Evolutionary conservation across 2,888 invertebrate species (phyloP).

Genomic region (Thymelicus sylvestris): DNA sequence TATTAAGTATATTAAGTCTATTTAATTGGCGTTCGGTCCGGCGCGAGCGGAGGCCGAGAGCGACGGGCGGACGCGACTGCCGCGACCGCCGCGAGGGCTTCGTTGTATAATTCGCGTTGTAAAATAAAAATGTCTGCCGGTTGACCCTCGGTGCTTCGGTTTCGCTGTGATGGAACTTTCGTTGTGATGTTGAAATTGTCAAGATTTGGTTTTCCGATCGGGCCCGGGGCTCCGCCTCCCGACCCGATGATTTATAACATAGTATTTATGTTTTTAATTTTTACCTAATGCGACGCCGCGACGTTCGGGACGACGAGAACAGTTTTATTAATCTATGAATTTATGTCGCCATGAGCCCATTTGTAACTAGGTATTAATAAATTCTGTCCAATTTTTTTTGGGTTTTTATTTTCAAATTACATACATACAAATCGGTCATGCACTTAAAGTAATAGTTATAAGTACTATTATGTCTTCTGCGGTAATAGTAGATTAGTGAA

Average conservation of each 20-base stretch:
- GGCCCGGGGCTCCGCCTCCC: slow-evolving; percentile 64
- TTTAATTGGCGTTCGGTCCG: slow-evolving; percentile 28
- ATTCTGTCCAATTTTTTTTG: slow-evolving; percentile 74
- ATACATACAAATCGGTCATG: slow-evolving; percentile 14
- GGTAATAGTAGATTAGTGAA: slow-evolving; percentile 5
- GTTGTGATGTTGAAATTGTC: slow-evolving; percentile 70
- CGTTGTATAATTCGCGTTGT: slow-evolving; percentile 48
- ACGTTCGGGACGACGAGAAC: slow-evolving; percentile 42
- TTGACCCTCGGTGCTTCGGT: slow-evolving; percentile 50
- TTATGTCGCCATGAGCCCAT: slow-evolving; percentile 69
- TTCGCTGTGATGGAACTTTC: slow-evolving; percentile 61
- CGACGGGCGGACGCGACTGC: slow-evolving; percentile 13
- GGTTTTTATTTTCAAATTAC: slow-evolving; percentile 57
- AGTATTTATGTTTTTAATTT: slow-evolving; percentile 81
- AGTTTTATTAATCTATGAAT: slow-evolving; percentile 49
- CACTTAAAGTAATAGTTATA: neutral
- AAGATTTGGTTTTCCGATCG: slow-evolving; percentile 57
- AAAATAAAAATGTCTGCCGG: slow-evolving; percentile 45
- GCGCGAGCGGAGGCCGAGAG: slow-evolving; percentile 15
- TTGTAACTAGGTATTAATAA: slow-evolving; percentile 80
- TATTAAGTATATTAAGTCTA: slow-evolving; percentile 24
- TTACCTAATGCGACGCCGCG: slow-evolving; percentile 55
- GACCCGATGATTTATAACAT: slow-evolving; percentile 77
- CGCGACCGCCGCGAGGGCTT: slow-evolving; percentile 21
- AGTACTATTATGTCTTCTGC: too few relatives aligned